phyloP scores from a whole-genome alignment of 1,140 invertebrate species.

The Hypsibius dujardini region DNA sequence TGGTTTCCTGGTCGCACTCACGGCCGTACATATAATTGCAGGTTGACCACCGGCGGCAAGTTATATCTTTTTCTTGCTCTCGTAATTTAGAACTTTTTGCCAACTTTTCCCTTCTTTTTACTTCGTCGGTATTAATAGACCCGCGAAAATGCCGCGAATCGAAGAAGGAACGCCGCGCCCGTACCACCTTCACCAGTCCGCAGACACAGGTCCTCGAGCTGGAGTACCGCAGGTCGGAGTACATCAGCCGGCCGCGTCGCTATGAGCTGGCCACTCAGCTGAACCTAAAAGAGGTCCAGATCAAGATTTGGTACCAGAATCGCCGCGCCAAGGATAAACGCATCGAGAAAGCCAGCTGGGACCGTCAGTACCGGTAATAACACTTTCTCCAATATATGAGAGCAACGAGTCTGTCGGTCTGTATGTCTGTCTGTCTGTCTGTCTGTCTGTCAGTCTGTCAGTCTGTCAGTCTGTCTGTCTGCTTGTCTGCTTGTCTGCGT shows the following conservation, averaged over 20 bases:
- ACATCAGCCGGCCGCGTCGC: conserved; percentile 64
- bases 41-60: too few relatives aligned
- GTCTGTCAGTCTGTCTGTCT: too few relatives aligned
- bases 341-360: conserved; percentile 80
- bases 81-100: too few relatives aligned
- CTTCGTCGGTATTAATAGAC: conserved; percentile 39
- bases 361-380: conserved; percentile 71
- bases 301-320: conserved; percentile 95
- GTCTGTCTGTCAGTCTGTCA: too few relatives aligned
- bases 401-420: too few relatives aligned
- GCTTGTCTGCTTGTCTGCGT: too few relatives aligned
- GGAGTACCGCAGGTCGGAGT: conserved; percentile 72
- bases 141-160: conserved; percentile 64
- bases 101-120: too few relatives aligned
- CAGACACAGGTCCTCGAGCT: conserved; percentile 74
- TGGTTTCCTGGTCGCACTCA: too few relatives aligned
- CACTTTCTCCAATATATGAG: too few relatives aligned
- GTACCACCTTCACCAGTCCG: conserved; percentile 81
- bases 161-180: conserved; percentile 59
- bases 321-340: conserved; percentile 81
- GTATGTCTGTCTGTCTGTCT: too few relatives aligned
- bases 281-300: conserved; percentile 66
- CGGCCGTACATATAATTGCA: too few relatives aligned
- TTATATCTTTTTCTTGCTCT: too few relatives aligned
- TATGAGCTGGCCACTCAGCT: conserved; percentile 67